Evolutionary conservation across 2,797 vertebrate genomes (phyloP), one percentile per base, ranked within the genome.

Genomic region (Channa striata): DNA sequence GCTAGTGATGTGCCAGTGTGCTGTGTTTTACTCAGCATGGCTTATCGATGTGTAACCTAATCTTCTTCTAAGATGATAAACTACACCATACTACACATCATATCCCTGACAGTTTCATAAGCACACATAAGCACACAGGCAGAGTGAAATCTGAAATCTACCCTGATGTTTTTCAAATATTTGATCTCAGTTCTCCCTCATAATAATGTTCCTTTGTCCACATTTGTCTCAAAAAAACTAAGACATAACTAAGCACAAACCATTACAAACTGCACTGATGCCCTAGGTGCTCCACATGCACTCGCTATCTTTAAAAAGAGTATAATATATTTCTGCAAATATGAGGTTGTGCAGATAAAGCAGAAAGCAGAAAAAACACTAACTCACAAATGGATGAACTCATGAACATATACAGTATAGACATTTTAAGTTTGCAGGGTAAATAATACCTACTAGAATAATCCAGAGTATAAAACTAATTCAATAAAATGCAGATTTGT

Each of bases 1-100:
- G 17, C 49, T 16, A 64, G 60, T 30, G 58, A 74, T 69, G 58
- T 68, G 68, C 74, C 69, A 64, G 40, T 52, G 30, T 23, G 69
- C 53, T 56, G 48, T 0, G 50, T 75, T 64, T 67, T 56, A 64
- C 65, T 82, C 79, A 86, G 79, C 77, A 80, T 59, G 65, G 42
- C 47, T 61, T 60, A 58, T 72, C 59, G 3, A 25, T 48, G 43
- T 12, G 39, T 19, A 51, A 11, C 34, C 68, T 75, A 51, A 72
- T 81, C 52, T 70, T 23, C 80, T 74, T 48, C 56, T 57, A 13
- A 59, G 67, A 83, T 76, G 72, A 82, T 75, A 68, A 77, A 80
- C 71, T 59, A 60, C 60, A 25, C 52, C n/a, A n/a, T n/a, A n/a
- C n/a, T n/a, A n/a, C n/a, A n/a, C 34, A 72, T 77, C 61, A 78